Evolutionary conservation across 2,113 vertebrate species (phyloP).

Genomic region (Halichoerus grypus): DNA sequence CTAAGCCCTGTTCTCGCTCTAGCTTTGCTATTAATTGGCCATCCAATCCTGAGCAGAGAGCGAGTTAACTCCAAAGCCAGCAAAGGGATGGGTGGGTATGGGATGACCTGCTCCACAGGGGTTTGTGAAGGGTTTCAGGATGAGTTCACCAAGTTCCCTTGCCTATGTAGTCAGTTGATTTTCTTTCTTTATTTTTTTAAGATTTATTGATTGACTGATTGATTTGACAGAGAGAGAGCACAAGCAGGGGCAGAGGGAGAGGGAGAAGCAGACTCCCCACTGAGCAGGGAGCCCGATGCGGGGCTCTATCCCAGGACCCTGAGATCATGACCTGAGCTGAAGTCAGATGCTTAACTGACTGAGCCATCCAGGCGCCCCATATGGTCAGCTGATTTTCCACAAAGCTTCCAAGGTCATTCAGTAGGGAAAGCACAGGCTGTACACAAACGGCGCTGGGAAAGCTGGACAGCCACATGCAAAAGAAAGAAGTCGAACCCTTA

Average conservation of each 20-base stretch:
- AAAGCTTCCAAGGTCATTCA: neutral
- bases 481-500: neutral
- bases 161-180: no score
- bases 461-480: neutral
- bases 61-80: neutral
- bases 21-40: neutral
- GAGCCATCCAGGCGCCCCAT: no score
- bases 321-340: no score
- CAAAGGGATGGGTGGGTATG: no score
- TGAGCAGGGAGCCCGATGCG: no score
- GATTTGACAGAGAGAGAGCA: no score
- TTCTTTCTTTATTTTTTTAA: no score
- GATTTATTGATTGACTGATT: no score
- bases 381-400: neutral
- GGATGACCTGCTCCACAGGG: neutral
- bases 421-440: neutral
- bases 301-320: no score
- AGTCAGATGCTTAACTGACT: no score
- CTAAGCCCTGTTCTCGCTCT: neutral
- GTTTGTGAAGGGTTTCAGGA: neutral
- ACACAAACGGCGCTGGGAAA: neutral
- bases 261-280: no score
- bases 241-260: no score
- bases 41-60: neutral
- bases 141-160: neutral